Percentiles rank a stretch among this genome's conserved stretches.
phyloP scores from a whole-genome alignment of 1,140 invertebrate genomes.

The Ostrea edulis region DNA sequence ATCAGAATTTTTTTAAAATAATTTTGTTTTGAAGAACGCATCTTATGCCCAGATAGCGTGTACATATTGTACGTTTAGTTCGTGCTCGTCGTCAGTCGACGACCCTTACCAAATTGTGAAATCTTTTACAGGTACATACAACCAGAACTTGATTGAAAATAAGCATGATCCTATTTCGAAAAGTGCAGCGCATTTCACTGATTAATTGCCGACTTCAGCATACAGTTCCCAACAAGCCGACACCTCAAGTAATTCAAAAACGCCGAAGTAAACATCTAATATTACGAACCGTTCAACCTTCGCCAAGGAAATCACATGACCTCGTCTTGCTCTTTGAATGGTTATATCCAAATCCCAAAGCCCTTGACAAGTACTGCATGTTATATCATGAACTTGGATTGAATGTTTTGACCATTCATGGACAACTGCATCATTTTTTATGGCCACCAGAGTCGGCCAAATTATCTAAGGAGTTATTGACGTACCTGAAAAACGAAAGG shows the following conservation, averaged over 20 bases:
- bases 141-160: neutral
- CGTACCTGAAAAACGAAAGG: conserved; percentile 47
- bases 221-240: neutral
- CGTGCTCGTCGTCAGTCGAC: too few species aligned
- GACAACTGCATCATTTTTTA: conserved; percentile 58
- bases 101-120: too few species aligned
- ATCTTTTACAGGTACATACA: too few species aligned
- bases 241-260: neutral
- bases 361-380: conserved; percentile 60
- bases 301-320: neutral
- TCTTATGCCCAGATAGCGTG: too few species aligned
- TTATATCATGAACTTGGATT: conserved; percentile 62
- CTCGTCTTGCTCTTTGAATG: conserved; percentile 63
- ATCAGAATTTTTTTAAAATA: too few species aligned
- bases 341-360: conserved; percentile 58
- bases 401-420: conserved; percentile 62
- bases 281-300: neutral
- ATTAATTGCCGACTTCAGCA: neutral
- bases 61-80: too few species aligned
- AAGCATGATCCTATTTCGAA: neutral
- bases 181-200: neutral
- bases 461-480: conserved; percentile 55
- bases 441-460: conserved; percentile 57
- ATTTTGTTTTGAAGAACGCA: too few species aligned
- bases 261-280: neutral